Evolutionary conservation across 1,140 invertebrate species (phyloP).

Genomic region (Brachionus manjavacas): DNA sequence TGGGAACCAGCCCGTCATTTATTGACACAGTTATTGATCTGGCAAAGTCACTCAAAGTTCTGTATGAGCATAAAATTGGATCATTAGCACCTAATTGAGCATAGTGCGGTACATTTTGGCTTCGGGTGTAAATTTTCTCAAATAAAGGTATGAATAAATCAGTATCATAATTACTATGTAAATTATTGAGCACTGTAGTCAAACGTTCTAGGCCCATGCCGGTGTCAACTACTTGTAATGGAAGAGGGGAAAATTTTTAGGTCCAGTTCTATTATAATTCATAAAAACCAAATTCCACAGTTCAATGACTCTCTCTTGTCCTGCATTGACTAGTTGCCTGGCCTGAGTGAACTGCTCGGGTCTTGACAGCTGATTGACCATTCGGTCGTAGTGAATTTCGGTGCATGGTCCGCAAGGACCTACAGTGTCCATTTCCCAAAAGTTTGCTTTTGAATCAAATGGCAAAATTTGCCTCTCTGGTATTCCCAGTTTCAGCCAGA

Average conservation of each 20-base stretch:
- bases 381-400: conserved; percentile 80
- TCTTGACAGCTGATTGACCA: conserved; percentile 39
- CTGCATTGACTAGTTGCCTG: conserved; percentile 50
- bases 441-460: conserved; percentile 67
- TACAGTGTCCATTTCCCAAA: conserved; percentile 90
- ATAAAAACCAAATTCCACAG: conserved; percentile 58
- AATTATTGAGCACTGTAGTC: conserved; percentile 77
- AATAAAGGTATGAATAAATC: conserved; percentile 83
- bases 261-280: conserved; percentile 53
- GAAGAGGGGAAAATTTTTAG: conserved; percentile 41
- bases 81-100: not conserved
- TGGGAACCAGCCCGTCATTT: conserved; percentile 27
- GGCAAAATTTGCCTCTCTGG: not conserved
- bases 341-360: conserved; percentile 38
- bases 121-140: conserved; percentile 65
- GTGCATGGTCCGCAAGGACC: conserved; percentile 90
- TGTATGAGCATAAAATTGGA: not conserved
- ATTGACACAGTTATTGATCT: conserved; percentile 36
- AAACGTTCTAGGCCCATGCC: conserved; percentile 93
- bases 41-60: conserved; percentile 28
- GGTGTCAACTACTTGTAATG: conserved; percentile 66
- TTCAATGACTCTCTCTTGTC: conserved; percentile 51
- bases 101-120: not conserved
- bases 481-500: conserved; percentile 78
- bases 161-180: conserved; percentile 61